phyloP scores from a whole-genome alignment of 2,797 vertebrate species.

The Silurus aristotelis region DNA sequence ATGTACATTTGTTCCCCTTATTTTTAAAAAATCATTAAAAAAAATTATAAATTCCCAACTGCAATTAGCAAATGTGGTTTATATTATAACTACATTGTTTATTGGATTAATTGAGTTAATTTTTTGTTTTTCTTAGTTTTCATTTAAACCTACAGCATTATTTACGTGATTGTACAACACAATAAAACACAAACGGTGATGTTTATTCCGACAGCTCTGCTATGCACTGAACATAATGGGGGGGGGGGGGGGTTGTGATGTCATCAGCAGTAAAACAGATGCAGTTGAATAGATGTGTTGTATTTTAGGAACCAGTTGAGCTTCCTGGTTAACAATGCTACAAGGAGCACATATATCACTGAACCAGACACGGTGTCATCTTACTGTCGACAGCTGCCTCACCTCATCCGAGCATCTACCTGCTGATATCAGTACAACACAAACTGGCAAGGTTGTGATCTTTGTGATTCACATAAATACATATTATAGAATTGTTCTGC shows the following conservation, averaged over 20 bases:
- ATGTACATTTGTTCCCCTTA: too few relatives aligned
- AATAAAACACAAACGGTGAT: neutral
- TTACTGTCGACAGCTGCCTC: slow-evolving; percentile 3
- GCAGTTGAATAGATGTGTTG: neutral
- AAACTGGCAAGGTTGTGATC: too few relatives aligned
- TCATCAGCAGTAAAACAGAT: neutral
- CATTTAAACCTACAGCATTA: too few relatives aligned
- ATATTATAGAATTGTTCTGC: too few relatives aligned
- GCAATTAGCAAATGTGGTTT: too few relatives aligned
- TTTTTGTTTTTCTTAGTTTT: too few relatives aligned
- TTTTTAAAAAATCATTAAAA: too few relatives aligned
- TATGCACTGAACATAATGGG: neutral
- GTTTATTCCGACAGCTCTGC: neutral
- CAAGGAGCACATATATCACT: neutral
- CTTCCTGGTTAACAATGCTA: slow-evolving; percentile 10
- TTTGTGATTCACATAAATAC: too few relatives aligned
- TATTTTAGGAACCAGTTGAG: slow-evolving; percentile 11
- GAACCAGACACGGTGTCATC: slow-evolving; percentile 1
- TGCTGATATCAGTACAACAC: neutral
- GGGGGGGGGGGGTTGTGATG: neutral
- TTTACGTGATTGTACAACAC: neutral
- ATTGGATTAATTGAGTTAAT: too few relatives aligned
- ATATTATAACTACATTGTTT: too few relatives aligned
- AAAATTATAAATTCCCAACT: too few relatives aligned
- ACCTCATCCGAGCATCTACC: neutral